Conservation (phyloP, 2,888 invertebrate genomes). For the Nephrotoma appendiculata region DNA sequence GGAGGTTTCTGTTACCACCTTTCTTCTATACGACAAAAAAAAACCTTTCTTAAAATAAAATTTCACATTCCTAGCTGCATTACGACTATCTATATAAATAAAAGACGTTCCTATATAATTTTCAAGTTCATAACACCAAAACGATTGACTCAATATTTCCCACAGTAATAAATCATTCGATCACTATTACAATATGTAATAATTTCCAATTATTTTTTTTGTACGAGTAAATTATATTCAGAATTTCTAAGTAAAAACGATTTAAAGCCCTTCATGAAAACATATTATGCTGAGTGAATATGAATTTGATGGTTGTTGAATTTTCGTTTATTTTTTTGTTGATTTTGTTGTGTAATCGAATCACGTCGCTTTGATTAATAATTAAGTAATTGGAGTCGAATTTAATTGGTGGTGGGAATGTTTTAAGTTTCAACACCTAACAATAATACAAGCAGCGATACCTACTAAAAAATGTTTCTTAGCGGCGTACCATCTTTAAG, state of each 20-base stretch:
- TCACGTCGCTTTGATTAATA: neutral
- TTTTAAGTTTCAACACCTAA: no score
- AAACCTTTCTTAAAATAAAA: neutral
- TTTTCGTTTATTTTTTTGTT: neutral
- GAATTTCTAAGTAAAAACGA: neutral
- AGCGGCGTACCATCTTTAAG: no score
- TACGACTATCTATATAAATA: no score
- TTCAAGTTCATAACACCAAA: neutral
- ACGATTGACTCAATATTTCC: neutral
- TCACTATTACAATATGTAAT: neutral
- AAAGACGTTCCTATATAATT: neutral
- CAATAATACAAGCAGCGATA: no score
- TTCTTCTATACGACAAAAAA: neutral
- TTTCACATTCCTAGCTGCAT: neutral
- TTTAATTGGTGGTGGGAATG: neutral
- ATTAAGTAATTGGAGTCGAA: neutral
- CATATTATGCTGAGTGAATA: neutral
- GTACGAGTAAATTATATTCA: neutral
- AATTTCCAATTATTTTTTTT: neutral
- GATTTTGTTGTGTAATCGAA: neutral
- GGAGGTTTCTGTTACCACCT: neutral
- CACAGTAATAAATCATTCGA: neutral
- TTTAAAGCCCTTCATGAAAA: neutral
- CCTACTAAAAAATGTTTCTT: no score
- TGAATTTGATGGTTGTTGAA: neutral